Evolutionary conservation across 2,113 vertebrate genomes (phyloP), one percentile per base, ranked within the genome.

Genomic region (Stegastes partitus): DNA sequence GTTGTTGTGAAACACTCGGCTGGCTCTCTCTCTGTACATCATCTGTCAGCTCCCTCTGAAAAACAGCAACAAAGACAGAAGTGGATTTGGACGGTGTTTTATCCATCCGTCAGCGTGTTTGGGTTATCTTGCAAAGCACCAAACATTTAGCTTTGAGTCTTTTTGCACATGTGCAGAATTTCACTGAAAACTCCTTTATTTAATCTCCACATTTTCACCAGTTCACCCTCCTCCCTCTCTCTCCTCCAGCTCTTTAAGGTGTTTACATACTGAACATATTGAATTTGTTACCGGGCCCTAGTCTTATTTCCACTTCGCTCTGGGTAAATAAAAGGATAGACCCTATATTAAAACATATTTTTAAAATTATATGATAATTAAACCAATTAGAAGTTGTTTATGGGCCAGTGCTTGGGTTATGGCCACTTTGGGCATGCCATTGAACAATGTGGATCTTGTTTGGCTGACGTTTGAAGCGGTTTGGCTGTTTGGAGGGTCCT

Each of bases 341-440:
- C 85, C 63, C 84, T 93, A 93, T 95, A 94, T 95, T 93, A 94
- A 93, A 77, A 88, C 88, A 93, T 92, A 91, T 93, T 92, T 94
- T 93, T 90, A 51, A 93, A 92, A 92, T 95, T 91, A 92, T 89
- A 93, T 92, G 89, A 93, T 93, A 93, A 93, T 94, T 93, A 93
- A 94, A 87, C 87, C 91, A 93, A 93, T 93, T 94, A 88, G 85
- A 81, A 93, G 87, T 90, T 93, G 93, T 94, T 94, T 94, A 94
- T 92, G 88, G 86, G 78, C 86, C 84, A 67, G 51, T 82, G 82
- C 82, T 84, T 68, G 82, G 91, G 83, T 90, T 86, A 90, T 89
- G 88, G 86, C 89, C 86, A 89, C 88, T 90, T 92, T 89, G 86
- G 90, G 86, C 90, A 90, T 88, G 86, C 88, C 67, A 58, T 87